These are phyloP conservation scores for Tolmerus cingulatus DNA, from an alignment of 2,888 invertebrate species.

Conservation along the genomic window DNA sequence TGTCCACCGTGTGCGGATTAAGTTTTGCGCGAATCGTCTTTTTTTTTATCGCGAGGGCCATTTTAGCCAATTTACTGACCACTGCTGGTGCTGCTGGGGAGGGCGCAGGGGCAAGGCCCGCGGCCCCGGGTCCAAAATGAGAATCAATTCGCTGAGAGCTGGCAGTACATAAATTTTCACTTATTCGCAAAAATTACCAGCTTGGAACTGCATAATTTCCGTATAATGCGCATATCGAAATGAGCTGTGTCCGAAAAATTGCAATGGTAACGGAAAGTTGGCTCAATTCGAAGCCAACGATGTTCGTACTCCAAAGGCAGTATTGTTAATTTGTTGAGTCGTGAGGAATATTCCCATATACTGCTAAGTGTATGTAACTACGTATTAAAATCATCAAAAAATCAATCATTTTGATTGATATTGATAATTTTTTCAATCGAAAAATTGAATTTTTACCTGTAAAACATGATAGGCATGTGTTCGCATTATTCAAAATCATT, in stretches of 20 bases:
- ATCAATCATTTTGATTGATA: no score
- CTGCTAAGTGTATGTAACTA: no score
- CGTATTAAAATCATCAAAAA: no score
- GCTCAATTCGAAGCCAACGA: neutral
- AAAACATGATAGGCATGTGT: no score
- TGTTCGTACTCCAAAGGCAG: neutral
- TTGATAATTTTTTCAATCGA: no score
- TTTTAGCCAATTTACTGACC: neutral
- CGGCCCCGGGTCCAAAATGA: neutral
- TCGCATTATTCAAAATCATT: no score
- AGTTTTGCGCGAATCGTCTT: neutral
- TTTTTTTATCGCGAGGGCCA: neutral
- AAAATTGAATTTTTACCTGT: no score
- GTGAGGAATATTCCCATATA: no score
- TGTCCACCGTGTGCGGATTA: neutral
- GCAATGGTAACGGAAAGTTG: conserved; percentile 26
- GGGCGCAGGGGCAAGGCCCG: no score
- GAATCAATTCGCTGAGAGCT: conserved; percentile 30
- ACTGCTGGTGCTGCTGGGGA: no score
- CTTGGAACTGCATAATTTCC: conserved; percentile 42
- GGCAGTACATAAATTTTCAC: conserved; percentile 43
- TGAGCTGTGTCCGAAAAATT: conserved; percentile 36
- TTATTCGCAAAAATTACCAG: conserved; percentile 38
- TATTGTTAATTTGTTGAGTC: neutral
- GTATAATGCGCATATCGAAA: conserved; percentile 53